Base-by-base conservation (phyloP, 2,888 invertebrate species). In the Silvanus unidentatus region DNA sequence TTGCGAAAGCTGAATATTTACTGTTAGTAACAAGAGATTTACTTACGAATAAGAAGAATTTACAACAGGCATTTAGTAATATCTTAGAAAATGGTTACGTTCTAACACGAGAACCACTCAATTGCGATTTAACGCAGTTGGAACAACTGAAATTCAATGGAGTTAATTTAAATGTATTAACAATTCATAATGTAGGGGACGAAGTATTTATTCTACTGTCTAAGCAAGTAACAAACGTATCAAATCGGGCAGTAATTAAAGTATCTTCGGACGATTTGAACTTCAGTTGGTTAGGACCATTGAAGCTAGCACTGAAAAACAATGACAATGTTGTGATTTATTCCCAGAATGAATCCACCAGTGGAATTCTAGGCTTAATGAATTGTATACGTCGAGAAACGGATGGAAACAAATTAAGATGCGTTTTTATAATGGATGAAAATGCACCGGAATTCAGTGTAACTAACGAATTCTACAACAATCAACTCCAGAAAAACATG, bases 301-400 rank as follows among this genome's bases (percentile, higher is more conserved):
- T 73, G 5, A 68, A 74, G 57, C 57, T 60, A 14, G 58, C 57
- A 1, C 14, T 68, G 0, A 65, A 66, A 48, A 51, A 51, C 9
- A 50, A 60, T 44, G 78, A 79, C 58, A 68, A 86, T 1, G 73
- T 87, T 1, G 64, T 94, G 1, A 79, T 87, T 12, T 62, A 55
- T 39, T 74, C 81, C 1, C 79, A 84, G 65, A 78, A 81, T 52
- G 81, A 85, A 43, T 74, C 76, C 1, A 72, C 81, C 5, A 88
- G 79, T 64, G 98, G 98, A 10, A 74, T 95, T 1, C 66, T 86
- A 58, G 98, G 97, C 13, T 69, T 87, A 45, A 74, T 82, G 1
- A 85, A 85, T 55, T 87, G 86, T 65, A 64, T 87, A 3, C 69
- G 78, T 48, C 76, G 76, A 57, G 86, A 86, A 65, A 75, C 77